Base-by-base conservation (phyloP, 2,113 vertebrate species). In the Platichthys flesus region DNA sequence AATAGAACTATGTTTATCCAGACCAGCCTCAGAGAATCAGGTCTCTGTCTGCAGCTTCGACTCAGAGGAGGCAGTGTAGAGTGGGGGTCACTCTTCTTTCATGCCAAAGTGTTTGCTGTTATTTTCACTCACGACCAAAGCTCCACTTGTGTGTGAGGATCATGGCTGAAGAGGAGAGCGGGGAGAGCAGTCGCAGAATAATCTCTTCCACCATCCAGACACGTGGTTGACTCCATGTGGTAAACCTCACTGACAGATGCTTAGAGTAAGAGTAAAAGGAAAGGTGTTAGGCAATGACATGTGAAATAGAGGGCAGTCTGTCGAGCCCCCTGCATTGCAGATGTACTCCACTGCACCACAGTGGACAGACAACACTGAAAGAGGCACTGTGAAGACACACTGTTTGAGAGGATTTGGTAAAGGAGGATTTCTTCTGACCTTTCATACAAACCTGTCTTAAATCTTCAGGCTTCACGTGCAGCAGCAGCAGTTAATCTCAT, bases 291-390 rank as follows among this genome's bases (percentile, higher is more conserved):
- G 87, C 89, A 91, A 84, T 90, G 87, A 91, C 90, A 90, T 93
- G 89, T 92, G 89, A 93, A 92, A 93, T 93, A 85, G 90, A 90
- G 88, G 93, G 88, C 90, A 90, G 81, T 59, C 85, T 83, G 81
- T 74, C 42, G 73, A 91, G 84, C 86, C 68, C 83, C 79, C 88
- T 84, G 89, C 87, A 91, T 89, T 89, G 88, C 91, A 89, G 85
- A 91, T 91, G 80, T 89, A 85, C 88, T 88, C 88, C 79, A 81
- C 85, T 89, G 90, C 87, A 31, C 85, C 83, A 87, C 42, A 70
- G 76, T 86, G 89, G 79, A 87, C 86, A 71, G 78, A 89, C 82
- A 87, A 75, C 68, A 67, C 61, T 52, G 20, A 57, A 80, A 71
- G 77, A 76, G 65, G 65, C 84, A 76, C 37, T 72, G 82, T 80